phyloP scores from a whole-genome alignment of 2,797 vertebrate species.

The Melanotaenia nigrans region DNA sequence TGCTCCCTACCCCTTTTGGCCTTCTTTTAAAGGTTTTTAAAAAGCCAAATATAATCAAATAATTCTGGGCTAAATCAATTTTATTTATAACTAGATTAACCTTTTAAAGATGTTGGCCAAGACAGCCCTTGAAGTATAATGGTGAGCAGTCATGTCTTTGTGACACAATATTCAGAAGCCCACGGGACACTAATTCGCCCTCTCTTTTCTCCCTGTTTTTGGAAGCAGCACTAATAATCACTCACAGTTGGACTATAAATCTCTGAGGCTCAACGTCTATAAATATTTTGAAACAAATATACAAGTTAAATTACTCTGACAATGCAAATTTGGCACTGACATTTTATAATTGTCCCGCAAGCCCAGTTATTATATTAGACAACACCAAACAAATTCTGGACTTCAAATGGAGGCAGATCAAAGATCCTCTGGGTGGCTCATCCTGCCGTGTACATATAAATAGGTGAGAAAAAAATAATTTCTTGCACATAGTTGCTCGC shows the following conservation, averaged over 20 bases:
- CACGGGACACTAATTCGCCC: conserved; percentile 9
- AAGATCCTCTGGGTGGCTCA: conserved; percentile 31
- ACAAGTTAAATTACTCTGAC: conserved; percentile 29
- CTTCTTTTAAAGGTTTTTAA: conserved; percentile 40
- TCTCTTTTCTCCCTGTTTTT: conserved; percentile 39
- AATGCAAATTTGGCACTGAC: conserved; percentile 32
- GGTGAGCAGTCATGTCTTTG: conserved; percentile 36
- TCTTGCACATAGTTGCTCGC: conserved; percentile 11
- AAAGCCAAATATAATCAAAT: conserved; percentile 52
- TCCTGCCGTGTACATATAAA: conserved; percentile 10
- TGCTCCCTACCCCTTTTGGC: not conserved
- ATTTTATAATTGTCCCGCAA: conserved; percentile 22
- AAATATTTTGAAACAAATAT: conserved; percentile 51
- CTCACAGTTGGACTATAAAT: conserved; percentile 42
- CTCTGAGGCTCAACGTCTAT: conserved; percentile 47
- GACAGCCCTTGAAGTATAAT: conserved; percentile 65
- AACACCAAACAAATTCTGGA: conserved; percentile 4
- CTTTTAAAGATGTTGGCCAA: conserved; percentile 63
- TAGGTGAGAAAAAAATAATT: not conserved
- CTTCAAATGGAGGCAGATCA: conserved; percentile 52
- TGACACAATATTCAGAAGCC: not conserved
- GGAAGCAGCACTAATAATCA: conserved; percentile 40
- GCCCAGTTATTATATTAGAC: conserved; percentile 20
- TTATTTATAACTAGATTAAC: conserved; percentile 61
- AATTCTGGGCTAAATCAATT: conserved; percentile 59